These are phyloP conservation scores for Lacanobia oleracea DNA, from an alignment of 2,888 invertebrate genomes.

Conservation along the genomic window DNA sequence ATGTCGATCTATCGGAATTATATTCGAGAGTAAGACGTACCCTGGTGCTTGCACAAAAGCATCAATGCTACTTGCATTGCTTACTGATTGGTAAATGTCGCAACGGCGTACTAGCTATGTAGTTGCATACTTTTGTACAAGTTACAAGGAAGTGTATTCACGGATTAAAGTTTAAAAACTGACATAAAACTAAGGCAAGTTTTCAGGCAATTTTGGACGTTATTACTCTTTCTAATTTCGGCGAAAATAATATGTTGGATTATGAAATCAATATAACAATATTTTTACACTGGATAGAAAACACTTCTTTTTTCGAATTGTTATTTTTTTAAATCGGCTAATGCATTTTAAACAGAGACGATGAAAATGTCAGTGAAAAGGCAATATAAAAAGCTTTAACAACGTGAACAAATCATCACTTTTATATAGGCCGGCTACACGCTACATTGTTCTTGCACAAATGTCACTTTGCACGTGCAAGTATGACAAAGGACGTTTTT, in stretches of 20 bases:
- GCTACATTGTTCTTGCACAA: not conserved
- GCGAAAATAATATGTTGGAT: not conserved
- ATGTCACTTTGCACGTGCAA: not conserved
- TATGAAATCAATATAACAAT: not conserved
- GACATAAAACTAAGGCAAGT: conserved; percentile 15
- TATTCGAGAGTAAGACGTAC: too few species aligned
- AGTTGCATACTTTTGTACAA: not conserved
- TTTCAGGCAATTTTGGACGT: conserved; percentile 4
- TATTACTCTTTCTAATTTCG: not conserved
- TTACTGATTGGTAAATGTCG: not conserved
- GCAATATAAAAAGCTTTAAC: conserved; percentile 6
- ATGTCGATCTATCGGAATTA: too few species aligned
- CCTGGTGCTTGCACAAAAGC: not conserved
- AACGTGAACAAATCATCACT: not conserved
- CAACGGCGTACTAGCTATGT: not conserved
- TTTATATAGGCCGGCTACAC: not conserved
- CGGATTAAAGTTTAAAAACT: not conserved
- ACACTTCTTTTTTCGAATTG: too few species aligned
- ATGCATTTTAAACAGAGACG: too few species aligned
- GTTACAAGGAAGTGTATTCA: not conserved
- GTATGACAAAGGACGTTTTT: not conserved
- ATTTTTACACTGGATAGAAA: not conserved
- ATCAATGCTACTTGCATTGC: not conserved
- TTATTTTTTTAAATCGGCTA: not conserved
- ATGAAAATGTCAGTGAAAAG: not conserved